Conservation (phyloP, 2,888 invertebrate genomes). For the Callyntrura sp. region DNA sequence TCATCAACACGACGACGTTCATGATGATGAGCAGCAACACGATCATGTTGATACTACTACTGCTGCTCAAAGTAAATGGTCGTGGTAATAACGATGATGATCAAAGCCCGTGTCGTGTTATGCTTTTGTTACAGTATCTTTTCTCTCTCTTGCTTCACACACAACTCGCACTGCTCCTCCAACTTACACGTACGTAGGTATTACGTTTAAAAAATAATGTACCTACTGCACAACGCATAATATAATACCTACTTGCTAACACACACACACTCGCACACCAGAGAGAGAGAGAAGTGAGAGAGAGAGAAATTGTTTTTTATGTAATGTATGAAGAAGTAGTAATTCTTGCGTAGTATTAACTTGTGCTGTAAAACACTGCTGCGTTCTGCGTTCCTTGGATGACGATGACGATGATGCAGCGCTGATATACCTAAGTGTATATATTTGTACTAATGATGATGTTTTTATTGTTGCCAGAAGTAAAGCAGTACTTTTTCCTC, state of each 20-base stretch:
- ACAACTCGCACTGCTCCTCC: too few relatives aligned
- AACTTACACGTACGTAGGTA: conserved; percentile 6
- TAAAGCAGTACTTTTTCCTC: neutral
- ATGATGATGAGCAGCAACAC: conserved; percentile 50
- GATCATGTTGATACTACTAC: conserved; percentile 38
- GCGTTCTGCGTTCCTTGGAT: too few relatives aligned
- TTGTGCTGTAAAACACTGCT: conserved; percentile 16
- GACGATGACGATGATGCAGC: neutral
- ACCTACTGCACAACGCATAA: conserved; percentile 19
- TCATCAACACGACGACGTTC: conserved; percentile 54
- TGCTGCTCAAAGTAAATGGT: conserved; percentile 41
- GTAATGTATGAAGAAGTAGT: conserved; percentile 50
- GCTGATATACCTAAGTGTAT: neutral
- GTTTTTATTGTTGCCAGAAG: conserved; percentile 69
- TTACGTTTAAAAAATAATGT: conserved; percentile 20
- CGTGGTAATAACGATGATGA: conserved; percentile 52
- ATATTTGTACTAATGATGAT: conserved; percentile 26
- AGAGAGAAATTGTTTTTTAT: conserved; percentile 17
- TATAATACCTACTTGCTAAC: neutral
- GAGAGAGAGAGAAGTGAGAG: neutral
- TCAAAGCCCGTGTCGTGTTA: conserved; percentile 61
- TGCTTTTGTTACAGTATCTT: conserved; percentile 62
- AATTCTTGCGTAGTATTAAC: conserved; percentile 72
- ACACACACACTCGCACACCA: conserved; percentile 17
- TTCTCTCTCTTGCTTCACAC: conserved; percentile 19